Evolutionary conservation across 2,888 invertebrate genomes (phyloP).

Genomic region (Rhagonycha lutea): DNA sequence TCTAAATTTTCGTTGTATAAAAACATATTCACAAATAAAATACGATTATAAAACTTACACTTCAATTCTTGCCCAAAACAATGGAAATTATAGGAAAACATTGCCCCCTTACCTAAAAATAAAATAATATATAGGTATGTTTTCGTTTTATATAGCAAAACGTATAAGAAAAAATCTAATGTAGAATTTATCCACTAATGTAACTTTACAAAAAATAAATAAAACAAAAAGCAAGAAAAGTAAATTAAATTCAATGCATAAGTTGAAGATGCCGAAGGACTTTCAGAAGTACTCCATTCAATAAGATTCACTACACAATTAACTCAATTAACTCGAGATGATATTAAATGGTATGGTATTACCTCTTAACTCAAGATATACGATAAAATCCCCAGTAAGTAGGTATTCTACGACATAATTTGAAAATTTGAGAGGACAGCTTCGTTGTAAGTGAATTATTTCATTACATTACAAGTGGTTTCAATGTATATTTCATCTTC

Average conservation of each 20-base stretch:
- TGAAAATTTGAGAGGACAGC: not conserved
- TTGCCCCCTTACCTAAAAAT: not conserved
- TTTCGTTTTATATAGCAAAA: not conserved
- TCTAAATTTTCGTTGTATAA: not conserved
- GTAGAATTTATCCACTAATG: not conserved
- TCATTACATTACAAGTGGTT: not conserved
- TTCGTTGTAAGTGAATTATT: not conserved
- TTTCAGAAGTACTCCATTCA: not conserved
- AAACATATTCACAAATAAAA: not conserved
- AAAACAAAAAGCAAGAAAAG: not conserved
- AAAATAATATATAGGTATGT: not conserved
- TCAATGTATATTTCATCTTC: not conserved
- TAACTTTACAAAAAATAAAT: not conserved
- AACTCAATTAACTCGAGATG: not conserved
- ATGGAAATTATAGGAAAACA: not conserved
- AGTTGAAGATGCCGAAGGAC: not conserved
- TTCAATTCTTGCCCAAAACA: not conserved
- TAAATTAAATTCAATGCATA: not conserved
- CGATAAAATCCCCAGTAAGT: not conserved
- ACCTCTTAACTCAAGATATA: not conserved
- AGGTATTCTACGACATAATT: not conserved
- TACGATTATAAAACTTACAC: not conserved
- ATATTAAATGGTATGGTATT: not conserved
- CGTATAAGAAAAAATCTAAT: not conserved
- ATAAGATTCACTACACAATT: not conserved